These are phyloP conservation scores for Aphrophora alni DNA, from an alignment of 2,888 invertebrate genomes.

Conservation along the genomic window DNA sequence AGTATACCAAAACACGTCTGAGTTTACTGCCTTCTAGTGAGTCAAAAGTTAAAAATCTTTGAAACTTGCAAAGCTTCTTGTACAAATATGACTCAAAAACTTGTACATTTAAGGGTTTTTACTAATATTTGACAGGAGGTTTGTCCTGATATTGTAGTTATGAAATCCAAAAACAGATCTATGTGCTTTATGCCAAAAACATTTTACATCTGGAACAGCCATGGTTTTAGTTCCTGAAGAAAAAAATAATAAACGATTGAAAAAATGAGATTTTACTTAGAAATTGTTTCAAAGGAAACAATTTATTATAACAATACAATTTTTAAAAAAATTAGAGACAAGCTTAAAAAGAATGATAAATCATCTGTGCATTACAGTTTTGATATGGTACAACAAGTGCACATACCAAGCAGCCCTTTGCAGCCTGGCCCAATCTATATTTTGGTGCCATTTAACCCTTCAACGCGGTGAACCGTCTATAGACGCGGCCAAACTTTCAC, in stretches of 20 bases:
- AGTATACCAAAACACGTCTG: not conserved
- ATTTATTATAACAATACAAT: conserved; percentile 12
- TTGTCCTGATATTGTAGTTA: conserved; percentile 27
- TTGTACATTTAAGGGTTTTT: conserved; percentile 23
- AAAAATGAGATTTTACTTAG: conserved; percentile 20
- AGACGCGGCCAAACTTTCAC: too few species aligned
- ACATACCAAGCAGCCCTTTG: conserved; percentile 41
- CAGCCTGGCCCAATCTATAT: conserved; percentile 42
- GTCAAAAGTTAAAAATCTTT: not conserved
- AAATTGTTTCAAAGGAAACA: conserved; percentile 19
- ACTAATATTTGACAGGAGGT: conserved; percentile 15
- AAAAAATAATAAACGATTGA: conserved; percentile 20
- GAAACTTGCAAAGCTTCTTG: conserved; percentile 31
- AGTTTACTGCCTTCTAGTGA: conserved; percentile 24
- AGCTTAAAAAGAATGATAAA: not conserved
- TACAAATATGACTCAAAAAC: conserved; percentile 25
- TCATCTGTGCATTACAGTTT: conserved; percentile 27
- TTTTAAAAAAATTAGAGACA: conserved; percentile 2
- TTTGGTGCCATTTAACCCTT: conserved; percentile 41
- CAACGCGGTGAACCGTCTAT: too few species aligned
- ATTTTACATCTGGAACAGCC: conserved; percentile 26
- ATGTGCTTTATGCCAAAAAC: conserved; percentile 29
- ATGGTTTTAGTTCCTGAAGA: conserved; percentile 29
- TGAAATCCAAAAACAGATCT: conserved; percentile 32
- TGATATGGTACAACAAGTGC: conserved; percentile 43